Evolutionary conservation across 1,140 invertebrate genomes (phyloP).

Genomic region (Dendrolimus punctatus): DNA sequence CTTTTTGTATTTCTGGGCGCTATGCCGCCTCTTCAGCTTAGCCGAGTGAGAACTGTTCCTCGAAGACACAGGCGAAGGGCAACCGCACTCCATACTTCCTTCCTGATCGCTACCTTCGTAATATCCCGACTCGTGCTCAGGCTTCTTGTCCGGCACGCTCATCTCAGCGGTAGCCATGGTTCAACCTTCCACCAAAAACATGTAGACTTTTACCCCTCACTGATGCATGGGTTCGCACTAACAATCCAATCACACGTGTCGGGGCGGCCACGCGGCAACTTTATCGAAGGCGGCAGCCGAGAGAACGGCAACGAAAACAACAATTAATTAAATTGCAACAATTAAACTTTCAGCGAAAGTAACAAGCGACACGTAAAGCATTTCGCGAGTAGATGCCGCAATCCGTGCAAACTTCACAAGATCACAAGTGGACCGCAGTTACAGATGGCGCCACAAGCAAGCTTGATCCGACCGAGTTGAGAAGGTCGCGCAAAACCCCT

Average conservation of each 20-base stretch:
- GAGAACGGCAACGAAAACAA: slow-evolving; percentile 6
- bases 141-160: slow-evolving; percentile 64
- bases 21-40: slow-evolving; percentile 51
- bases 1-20: slow-evolving; percentile 53
- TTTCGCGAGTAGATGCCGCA: slow-evolving; percentile 45
- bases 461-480: slow-evolving; percentile 46
- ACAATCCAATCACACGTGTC: slow-evolving; percentile 14
- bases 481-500: slow-evolving; percentile 20
- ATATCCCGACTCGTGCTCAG: slow-evolving; percentile 68
- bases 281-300: slow-evolving; percentile 2
- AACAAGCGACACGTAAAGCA: slow-evolving; percentile 57
- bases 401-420: slow-evolving; percentile 39
- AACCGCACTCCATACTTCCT: slow-evolving; percentile 63
- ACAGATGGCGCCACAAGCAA: slow-evolving; percentile 49
- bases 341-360: slow-evolving; percentile 55
- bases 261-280: not conserved
- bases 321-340: slow-evolving; percentile 23
- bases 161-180: slow-evolving; percentile 64
- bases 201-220: slow-evolving; percentile 31
- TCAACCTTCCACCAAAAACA: slow-evolving; percentile 48
- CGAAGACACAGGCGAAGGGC: slow-evolving; percentile 59
- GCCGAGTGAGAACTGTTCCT: slow-evolving; percentile 57
- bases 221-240: slow-evolving; percentile 12
- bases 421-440: slow-evolving; percentile 28
- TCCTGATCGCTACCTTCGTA: slow-evolving; percentile 68